These are phyloP conservation scores for Xenops minutus DNA, from an alignment of 2,797 vertebrate genomes.

Conservation along the genomic window DNA sequence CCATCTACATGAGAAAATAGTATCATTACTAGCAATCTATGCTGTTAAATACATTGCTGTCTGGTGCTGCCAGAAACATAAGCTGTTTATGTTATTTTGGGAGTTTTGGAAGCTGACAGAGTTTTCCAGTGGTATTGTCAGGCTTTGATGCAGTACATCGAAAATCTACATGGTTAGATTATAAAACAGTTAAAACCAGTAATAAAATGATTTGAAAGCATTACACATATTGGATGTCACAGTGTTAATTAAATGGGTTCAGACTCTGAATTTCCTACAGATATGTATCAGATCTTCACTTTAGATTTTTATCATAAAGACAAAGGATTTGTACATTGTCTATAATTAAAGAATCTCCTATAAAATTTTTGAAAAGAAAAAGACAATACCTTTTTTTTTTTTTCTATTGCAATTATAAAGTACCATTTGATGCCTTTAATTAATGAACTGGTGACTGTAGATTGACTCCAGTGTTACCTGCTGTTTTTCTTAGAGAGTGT, in stretches of 20 bases:
- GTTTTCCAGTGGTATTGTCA: not conserved
- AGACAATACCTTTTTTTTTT: not conserved
- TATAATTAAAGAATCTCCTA: not conserved
- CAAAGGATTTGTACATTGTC: not conserved
- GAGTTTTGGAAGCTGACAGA: constrained; percentile 30
- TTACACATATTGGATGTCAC: not conserved
- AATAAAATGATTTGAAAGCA: not conserved
- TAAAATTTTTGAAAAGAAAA: not conserved
- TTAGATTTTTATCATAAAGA: not conserved
- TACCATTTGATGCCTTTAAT: constrained; percentile 4
- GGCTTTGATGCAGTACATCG: constrained; percentile 24
- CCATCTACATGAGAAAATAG: constrained; percentile 68
- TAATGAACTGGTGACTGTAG: not conserved
- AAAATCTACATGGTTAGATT: constrained; percentile 31
- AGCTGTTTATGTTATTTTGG: constrained; percentile 51
- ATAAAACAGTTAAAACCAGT: constrained; percentile 24
- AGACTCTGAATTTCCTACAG: not conserved
- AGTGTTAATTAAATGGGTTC: not conserved
- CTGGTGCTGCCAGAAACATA: constrained; percentile 55
- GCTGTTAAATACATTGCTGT: constrained; percentile 49
- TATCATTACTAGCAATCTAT: constrained; percentile 51
- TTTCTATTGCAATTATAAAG: constrained; percentile 16
- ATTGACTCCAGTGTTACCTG: not conserved
- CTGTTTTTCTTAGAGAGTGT: constrained; percentile 31
- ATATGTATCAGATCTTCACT: not conserved